Evolutionary conservation across 2,113 vertebrate genomes (phyloP), one percentile per base, ranked within the genome.

Genomic region (Carollia perspicillata): DNA sequence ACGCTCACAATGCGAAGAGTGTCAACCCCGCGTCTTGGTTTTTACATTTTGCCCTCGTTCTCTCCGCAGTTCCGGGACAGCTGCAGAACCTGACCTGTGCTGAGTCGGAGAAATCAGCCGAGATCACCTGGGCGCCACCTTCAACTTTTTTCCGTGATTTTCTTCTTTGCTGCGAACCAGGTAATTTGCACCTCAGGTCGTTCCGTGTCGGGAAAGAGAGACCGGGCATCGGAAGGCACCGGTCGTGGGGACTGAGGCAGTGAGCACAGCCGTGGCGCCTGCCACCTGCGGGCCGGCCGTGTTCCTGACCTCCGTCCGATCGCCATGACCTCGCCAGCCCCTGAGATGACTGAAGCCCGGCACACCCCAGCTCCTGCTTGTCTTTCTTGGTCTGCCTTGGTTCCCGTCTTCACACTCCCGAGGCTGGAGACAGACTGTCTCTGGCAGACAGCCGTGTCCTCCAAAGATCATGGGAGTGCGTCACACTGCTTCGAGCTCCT

Each of bases 11-110:
- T 7, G 16, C 12, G 10, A 78, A 69, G 51, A 66, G 33, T 77
- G 2, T 8, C 74, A 63, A 68, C 23, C 37, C 8, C 3, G 1
- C 47, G 17, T 18, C 60, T 81, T 37, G 1, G 23, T 51, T 79
- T 94, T 88, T 8, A 72, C 17, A 16, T 92, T 91, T 42, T 65
- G 10, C 90, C 63, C 37, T 87, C 72, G 20, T 93, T 93, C 88
- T 94, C 22, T 65, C n/a, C 77, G 97, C 90, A 99, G 98, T 0
- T 55, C 98, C 98, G 68, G 42, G 0, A 4, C 0, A 0, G 14
- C 95, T 97, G 88, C 0, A 0, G 55, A 0, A 0, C 8, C 0
- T 97, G 51, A 0, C 0, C 0, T 13, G n/a, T 17, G 3, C 8
- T 3, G 53, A 0, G 23, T 3, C 5, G 8, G 53, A 8, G 1